Evolutionary conservation across 2,797 vertebrate genomes (phyloP).

Genomic region (Halcyon badia): DNA sequence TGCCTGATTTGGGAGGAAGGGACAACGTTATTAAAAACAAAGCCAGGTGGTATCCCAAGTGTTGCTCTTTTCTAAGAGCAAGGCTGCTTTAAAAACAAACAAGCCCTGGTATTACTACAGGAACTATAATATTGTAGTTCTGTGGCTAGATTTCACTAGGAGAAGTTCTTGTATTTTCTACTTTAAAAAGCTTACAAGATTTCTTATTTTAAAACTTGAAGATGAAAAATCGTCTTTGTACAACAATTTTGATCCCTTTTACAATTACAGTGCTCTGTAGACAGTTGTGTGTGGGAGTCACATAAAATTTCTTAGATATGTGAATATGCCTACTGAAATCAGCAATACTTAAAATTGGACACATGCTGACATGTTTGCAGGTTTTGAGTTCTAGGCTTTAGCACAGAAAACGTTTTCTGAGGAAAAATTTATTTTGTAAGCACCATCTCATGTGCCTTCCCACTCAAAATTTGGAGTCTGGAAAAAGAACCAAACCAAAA

Average conservation of each 20-base stretch:
- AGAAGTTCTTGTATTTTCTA: neutral
- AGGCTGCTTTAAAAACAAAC: neutral
- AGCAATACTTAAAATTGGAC: slow-evolving; percentile 14
- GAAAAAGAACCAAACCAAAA: neutral
- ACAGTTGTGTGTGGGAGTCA: slow-evolving; percentile 12
- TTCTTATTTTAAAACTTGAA: slow-evolving; percentile 1
- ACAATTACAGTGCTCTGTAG: neutral
- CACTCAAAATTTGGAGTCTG: neutral
- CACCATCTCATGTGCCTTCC: neutral
- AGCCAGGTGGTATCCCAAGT: accelerated
- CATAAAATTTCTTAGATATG: neutral
- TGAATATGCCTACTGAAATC: neutral
- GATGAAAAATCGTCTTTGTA: neutral
- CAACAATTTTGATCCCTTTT: neutral
- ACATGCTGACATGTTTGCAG: neutral
- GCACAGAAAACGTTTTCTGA: neutral
- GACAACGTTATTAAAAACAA: neutral
- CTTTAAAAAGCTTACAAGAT: neutral
- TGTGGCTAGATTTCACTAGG: neutral
- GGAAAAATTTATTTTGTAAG: neutral
- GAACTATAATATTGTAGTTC: neutral
- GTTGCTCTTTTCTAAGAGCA: neutral
- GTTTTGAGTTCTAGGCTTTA: slow-evolving; percentile 17
- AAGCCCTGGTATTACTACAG: neutral
- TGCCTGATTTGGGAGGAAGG: neutral